phyloP scores from a whole-genome alignment of 2,797 vertebrate genomes.

The Neopelma chrysocephalum region DNA sequence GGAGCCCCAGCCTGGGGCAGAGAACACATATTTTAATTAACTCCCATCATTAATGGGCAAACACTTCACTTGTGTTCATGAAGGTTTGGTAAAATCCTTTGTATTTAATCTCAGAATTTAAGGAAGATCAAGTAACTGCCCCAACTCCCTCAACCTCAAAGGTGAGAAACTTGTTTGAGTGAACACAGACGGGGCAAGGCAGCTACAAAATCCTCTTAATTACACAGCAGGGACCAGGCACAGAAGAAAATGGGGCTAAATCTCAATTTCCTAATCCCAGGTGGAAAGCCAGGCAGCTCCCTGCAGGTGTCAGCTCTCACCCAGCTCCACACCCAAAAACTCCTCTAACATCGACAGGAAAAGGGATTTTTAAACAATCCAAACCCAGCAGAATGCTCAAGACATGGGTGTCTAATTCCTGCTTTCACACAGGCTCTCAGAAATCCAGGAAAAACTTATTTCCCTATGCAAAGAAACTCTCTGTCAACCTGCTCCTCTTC shows the following conservation, averaged over 20 bases:
- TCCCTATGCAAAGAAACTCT: not conserved
- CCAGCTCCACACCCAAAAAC: not conserved
- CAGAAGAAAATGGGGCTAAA: not conserved
- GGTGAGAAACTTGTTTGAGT: not conserved
- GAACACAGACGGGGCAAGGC: not conserved
- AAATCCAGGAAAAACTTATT: not conserved
- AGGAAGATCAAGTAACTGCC: not conserved
- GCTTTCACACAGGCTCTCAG: not conserved
- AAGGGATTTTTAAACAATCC: not conserved
- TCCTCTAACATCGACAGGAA: not conserved
- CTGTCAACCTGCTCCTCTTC: not conserved
- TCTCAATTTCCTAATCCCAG: no score
- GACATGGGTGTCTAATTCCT: not conserved
- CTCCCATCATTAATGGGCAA: not conserved
- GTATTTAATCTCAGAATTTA: not conserved
- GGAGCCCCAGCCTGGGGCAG: not conserved
- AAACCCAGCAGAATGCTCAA: not conserved
- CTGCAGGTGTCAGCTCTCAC: not conserved
- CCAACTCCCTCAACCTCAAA: not conserved
- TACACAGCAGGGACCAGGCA: not conserved
- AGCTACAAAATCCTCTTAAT: not conserved
- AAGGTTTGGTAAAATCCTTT: not conserved
- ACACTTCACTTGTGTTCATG: not conserved
- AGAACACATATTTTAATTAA: accelerated
- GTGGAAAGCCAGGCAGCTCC: not conserved